phyloP scores from a whole-genome alignment of 2,888 invertebrate genomes.

The Arctia plantaginis region DNA sequence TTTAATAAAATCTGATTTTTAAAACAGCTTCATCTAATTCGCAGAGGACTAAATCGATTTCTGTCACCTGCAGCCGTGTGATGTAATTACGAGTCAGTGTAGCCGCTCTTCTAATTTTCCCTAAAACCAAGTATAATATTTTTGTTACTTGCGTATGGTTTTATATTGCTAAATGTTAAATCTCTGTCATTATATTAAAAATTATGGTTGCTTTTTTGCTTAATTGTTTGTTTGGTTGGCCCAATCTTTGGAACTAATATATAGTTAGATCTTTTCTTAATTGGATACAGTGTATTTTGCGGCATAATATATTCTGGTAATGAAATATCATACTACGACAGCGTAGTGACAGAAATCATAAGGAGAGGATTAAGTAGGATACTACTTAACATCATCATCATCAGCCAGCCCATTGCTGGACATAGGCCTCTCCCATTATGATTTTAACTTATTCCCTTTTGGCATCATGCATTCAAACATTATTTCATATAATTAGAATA shows the following conservation, averaged over 20 bases:
- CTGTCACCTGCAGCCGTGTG: conserved; percentile 54
- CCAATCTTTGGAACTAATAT: neutral
- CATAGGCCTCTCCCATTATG: too few relatives aligned
- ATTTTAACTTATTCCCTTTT: neutral
- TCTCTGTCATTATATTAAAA: neutral
- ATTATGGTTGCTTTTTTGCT: neutral
- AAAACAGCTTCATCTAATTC: conserved; percentile 31
- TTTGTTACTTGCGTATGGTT: neutral
- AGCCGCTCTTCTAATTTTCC: neutral
- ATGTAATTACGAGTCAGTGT: conserved; percentile 53
- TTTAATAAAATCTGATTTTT: conserved; percentile 15
- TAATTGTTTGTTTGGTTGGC: neutral
- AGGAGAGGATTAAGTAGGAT: too few relatives aligned
- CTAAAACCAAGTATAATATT: neutral
- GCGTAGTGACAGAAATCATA: neutral
- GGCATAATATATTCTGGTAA: too few relatives aligned
- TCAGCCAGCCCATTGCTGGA: too few relatives aligned
- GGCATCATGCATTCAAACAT: neutral
- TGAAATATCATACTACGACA: neutral
- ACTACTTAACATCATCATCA: too few relatives aligned
- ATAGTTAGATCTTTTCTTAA: too few relatives aligned
- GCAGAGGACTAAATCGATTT: conserved; percentile 44
- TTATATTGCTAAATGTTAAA: neutral
- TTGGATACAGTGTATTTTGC: too few relatives aligned
- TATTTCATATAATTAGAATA: neutral